Evolutionary conservation across 2,888 invertebrate species (phyloP), one percentile per base, ranked within the genome.

Genomic region (Nymphalis c-album): DNA sequence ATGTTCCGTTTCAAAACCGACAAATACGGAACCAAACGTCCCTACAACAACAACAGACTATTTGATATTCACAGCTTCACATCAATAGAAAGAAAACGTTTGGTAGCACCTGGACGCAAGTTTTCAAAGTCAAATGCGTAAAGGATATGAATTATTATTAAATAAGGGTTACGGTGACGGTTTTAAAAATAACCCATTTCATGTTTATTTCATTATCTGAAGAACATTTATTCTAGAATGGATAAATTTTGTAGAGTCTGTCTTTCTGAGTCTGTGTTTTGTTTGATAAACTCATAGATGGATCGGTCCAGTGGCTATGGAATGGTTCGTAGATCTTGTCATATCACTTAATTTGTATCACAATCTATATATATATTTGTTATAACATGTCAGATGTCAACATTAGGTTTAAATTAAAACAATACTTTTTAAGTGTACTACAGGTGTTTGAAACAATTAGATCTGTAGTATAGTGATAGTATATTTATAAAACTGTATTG

Each of bases 111-210:
- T 88, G 87, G 87, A 77, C 77, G 61, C n/a, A 74, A 68, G 74
- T 79, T 87, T 83, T 86, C 79, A 85, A 87, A 89, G 84, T 86
- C 84, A 86, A 88, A 88, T 85, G 71, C 66, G 68, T 62, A 63
- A 78, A 80, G 76, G 75, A 77, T 78, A 81, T 80, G 82, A 80
- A 80, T 81, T 81, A 64, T 67, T 63, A 55, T 67, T 64, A 60
- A 17, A 64, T 63, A 69, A 71, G 68, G 68, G 66, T 69, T 68
- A 62, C 53, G 20, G 48, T 7, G 31, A 58, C 50, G 17, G 31
- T 7, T 40, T 20, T 63, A 50, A 69, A 59, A 60, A 61, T 60
- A 60, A 48, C 50, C 40, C 31, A 47, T 20, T 58, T 68, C 61
- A 68, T 64, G 68, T 69, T 60, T 61, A 62, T 66, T 66, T 20